Evolutionary conservation across 2,113 vertebrate genomes (phyloP), one percentile per base, ranked within the genome.

Genomic region (Poeciliopsis prolifica): DNA sequence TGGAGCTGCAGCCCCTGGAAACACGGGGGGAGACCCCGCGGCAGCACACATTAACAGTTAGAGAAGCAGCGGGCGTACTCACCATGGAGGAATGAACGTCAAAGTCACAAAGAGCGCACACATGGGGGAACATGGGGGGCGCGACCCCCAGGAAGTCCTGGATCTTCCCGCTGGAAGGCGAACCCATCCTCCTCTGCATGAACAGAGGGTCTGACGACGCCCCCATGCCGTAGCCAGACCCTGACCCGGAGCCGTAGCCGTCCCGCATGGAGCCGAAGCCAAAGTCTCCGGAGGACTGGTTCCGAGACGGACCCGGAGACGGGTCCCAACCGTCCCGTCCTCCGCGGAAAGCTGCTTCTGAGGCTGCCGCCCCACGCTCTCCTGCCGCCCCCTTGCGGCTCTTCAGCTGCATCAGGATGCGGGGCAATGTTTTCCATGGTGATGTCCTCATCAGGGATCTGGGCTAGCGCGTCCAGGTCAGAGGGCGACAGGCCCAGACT

Each of bases 391-490:
- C 85, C 91, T 97, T 98, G 84, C 96, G 95, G 90, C 94, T 97
- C 92, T 99, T 98, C 93, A 99, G 96, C 92, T 98, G 97, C 92
- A 96, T 96, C 95, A 99, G 96, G 93, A 99, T 96, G 81, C 95
- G 95, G 58, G 97, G 98, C 94, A 99, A 96, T 83, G 97, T 97
- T 91, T n/a, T 99, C 97, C 94, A 98, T 96, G 68, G 96, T 98
- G 81, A 99, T 98, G 90, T 97, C 97, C 84, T 99, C 97, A 90
- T 98, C 98, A 22, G 97, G 97, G 93, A 98, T 96, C 83, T 97
- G 95, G 80, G 97, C 97, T 94, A 99, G 95, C 92, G 96, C 95
- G 77, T 98, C 97, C 94, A 99, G 96, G 94, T 99, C 97, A 84
- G 96, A 95, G 90, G 97, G 93, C 81, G 97, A 97, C 89, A 99